These are phyloP conservation scores for Heteromurus nitidus DNA, from an alignment of 2,888 invertebrate species.

Conservation along the genomic window DNA sequence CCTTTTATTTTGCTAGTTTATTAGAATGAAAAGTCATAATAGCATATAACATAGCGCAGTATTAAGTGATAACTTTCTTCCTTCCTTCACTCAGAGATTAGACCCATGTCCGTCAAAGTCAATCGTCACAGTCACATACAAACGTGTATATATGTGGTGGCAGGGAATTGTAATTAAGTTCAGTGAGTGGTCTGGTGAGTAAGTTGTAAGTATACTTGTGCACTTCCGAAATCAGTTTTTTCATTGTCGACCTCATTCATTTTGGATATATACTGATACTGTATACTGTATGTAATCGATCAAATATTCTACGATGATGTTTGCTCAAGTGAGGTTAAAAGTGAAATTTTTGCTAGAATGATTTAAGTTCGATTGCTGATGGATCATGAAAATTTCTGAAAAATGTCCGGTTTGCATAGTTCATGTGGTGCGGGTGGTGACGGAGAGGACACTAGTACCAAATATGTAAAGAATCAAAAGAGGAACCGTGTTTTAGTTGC, in stretches of 20 bases:
- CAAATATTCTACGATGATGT: background rate
- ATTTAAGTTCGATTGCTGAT: background rate
- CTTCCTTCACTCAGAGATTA: conserved; percentile 6
- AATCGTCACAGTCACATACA: background rate
- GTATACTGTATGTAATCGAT: too few species aligned
- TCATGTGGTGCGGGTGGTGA: too few species aligned
- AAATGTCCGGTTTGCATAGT: conserved; percentile 10
- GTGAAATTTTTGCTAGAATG: background rate
- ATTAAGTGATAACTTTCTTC: too few species aligned
- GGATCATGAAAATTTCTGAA: conserved; percentile 26
- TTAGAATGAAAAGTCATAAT: too few species aligned
- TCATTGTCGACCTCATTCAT: too few species aligned
- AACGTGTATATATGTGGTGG: too few species aligned
- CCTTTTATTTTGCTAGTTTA: too few species aligned
- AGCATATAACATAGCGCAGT: too few species aligned
- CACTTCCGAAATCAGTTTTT: too few species aligned
- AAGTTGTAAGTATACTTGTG: too few species aligned
- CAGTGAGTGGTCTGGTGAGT: too few species aligned
- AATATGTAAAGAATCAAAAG: background rate
- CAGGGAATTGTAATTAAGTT: too few species aligned
- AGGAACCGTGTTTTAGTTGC: conserved; percentile 36
- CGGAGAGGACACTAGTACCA: background rate
- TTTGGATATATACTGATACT: background rate
- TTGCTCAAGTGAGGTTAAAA: background rate
- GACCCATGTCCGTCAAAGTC: background rate